Base-by-base conservation (phyloP, 1,140 invertebrate species). In the Drosophila burlai region DNA sequence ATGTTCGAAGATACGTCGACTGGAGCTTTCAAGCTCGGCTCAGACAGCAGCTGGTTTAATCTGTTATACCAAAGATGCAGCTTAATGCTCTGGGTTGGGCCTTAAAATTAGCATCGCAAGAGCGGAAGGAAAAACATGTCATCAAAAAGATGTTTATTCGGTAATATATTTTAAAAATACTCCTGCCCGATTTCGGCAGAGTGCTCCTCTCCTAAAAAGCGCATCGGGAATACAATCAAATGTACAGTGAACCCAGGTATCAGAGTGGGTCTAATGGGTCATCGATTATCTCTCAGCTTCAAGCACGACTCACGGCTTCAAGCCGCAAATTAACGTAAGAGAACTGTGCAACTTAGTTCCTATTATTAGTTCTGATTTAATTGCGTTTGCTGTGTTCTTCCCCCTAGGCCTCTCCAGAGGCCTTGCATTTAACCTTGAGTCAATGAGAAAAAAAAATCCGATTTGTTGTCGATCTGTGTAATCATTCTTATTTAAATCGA, bases 51-150 rank as follows among this genome's bases (percentile, higher is more conserved):
- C 18, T 50, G 59, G 49, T 47, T 47, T 75, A 79, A 59, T 54
- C 46, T 67, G 66, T 80, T 79, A 79, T 78, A 78, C 11, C 2
- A 16, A 40, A 60, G 6, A 34, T 54, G 49, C 21, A 45, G 49
- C 73, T 68, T n/a, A 6, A 26, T 29, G 34, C n/a, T 54, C 24
- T 65, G 74, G 29, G 29, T 26, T 45, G 63, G 31, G 52, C 34
- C 18, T 59, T 62, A 69, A 78, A 78, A 78, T 78, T 78, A 69
- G 57, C 64, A 55, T 55, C 42, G 61, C 42, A 45, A 49, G 43
- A 49, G 74, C 64, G 75, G 75, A 78, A 77, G 74, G 74, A 68
- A 69, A 61, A 40, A 42, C 21, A 57, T 50, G 8, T 46, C 45
- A 46, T 46, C 21, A 46, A 67, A 54, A 50, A 40, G 40, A 55